Evolutionary conservation across 1,140 invertebrate species (phyloP), one percentile per base, ranked within the genome.

Genomic region (Colletes latitarsis): DNA sequence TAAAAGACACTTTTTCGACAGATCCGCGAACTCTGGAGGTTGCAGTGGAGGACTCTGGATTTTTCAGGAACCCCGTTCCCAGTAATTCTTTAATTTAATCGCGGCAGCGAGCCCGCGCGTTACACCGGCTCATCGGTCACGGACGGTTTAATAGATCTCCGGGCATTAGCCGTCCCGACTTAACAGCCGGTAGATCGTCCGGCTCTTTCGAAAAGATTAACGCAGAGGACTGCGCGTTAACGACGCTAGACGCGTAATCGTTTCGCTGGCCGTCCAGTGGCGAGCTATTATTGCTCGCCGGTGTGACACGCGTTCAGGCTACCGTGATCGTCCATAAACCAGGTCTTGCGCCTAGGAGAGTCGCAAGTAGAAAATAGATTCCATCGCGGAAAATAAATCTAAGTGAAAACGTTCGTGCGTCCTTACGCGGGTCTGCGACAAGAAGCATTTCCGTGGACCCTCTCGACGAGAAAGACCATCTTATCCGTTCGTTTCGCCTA

Each of bases 71-170:
- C 76, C 68, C 41, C 68, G 68, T 78, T 72, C 76, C 49, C n/a
- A 6, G 58, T 63, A 63, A 78, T 78, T 78, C 76, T 78, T 78
- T 78, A 78, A 78, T 78, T 78, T 78, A 78, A 78, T 78, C 76
- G 76, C 49, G 30, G 68, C 73, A 76, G 62, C 73, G 17, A 76
- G 72, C 19, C 19, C 21, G 60, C 64, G 74, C 74, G 74, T 77
- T 77, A 77, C 81, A 63, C 68, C 57, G 57, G 58, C 76, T 66
- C 49, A 60, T 52, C 57, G 70, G 70, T 84, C 70, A 80, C 77
- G 63, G 83, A 69, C 73, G 72, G 83, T 81, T 84, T 84, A 78
- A 76, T 84, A 84, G 78, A 83, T 64, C 71, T 58, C n/a, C 53
- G 68, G 66, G 21, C 83, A 84, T 84, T 84, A 85, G 72, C 82